These are phyloP conservation scores for Ophthalmolycus amberensis DNA, from an alignment of 2,113 vertebrate genomes.

Conservation along the genomic window DNA sequence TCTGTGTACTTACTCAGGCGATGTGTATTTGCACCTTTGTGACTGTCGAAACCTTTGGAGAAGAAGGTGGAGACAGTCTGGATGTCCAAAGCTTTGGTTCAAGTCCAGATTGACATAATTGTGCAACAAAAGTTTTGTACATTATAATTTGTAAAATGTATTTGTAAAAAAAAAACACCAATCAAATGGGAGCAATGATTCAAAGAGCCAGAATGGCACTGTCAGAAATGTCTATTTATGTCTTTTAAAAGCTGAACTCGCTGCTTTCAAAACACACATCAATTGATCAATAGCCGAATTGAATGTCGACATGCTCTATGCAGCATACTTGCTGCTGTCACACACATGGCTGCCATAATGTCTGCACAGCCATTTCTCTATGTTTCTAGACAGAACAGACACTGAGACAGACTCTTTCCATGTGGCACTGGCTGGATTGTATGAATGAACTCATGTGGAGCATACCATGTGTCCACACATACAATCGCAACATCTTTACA, in stretches of 20 bases:
- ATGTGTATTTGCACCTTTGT: no score
- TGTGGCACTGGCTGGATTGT: background rate
- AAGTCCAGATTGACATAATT: background rate
- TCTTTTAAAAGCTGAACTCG: background rate
- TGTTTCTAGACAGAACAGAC: background rate
- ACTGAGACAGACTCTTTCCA: background rate
- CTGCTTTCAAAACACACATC: background rate
- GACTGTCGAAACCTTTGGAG: background rate
- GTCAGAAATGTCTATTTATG: background rate
- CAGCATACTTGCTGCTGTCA: slow-evolving; percentile 6
- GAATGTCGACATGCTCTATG: slow-evolving; percentile 24
- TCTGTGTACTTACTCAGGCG: background rate
- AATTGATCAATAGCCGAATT: slow-evolving; percentile 22
- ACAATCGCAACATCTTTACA: background rate
- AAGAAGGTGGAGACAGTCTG: background rate
- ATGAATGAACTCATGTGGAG: background rate
- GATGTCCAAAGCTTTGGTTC: background rate
- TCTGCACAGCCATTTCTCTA: background rate
- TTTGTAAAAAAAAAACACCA: background rate
- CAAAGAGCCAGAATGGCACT: background rate
- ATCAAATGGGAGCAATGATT: background rate
- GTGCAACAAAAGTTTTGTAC: no score
- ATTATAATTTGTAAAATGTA: no score
- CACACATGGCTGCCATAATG: background rate
- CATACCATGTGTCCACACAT: background rate